Evolutionary conservation across 2,888 invertebrate species (phyloP).

Genomic region (Macrosiphum euphorbiae): DNA sequence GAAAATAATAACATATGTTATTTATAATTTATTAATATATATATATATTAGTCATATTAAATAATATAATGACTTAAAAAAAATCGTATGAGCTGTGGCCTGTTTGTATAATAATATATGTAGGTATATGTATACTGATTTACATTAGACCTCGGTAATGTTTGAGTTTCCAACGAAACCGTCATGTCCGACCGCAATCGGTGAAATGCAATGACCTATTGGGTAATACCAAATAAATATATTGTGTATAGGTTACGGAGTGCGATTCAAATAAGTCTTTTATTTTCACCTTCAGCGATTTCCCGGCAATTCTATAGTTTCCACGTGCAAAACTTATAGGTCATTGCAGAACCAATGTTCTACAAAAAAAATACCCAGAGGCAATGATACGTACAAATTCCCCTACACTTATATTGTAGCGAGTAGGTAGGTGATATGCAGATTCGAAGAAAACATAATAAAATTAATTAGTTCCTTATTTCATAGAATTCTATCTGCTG

Average conservation of each 20-base stretch:
- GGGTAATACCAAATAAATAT: conserved; percentile 41
- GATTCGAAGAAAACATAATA: conserved; percentile 31
- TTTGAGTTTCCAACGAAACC: conserved; percentile 19
- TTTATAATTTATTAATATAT: not conserved
- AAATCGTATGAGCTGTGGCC: not conserved
- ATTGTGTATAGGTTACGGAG: conserved; percentile 47
- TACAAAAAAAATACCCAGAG: not conserved
- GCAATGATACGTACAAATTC: conserved; percentile 10
- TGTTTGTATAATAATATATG: not conserved
- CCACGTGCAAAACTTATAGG: conserved; percentile 35
- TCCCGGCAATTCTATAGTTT: conserved; percentile 25
- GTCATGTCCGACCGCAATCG: not conserved
- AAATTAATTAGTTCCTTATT: conserved; percentile 26
- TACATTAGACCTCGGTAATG: conserved; percentile 6
- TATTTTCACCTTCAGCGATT: conserved; percentile 53
- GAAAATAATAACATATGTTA: no score
- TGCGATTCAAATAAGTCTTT: conserved; percentile 35
- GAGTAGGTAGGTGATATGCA: conserved; percentile 30
- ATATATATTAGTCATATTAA: not conserved
- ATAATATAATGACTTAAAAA: not conserved
- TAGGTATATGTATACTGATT: not conserved
- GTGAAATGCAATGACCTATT: conserved; percentile 24
- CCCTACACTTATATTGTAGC: not conserved
- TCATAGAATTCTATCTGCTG: not conserved
- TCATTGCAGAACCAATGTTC: conserved; percentile 35